A percentile compares a stretch with the other conserved stretches of the same genome.
These are phyloP conservation scores for Caranx ignobilis DNA, from an alignment of 2,113 vertebrate genomes.

Conservation along the genomic window DNA sequence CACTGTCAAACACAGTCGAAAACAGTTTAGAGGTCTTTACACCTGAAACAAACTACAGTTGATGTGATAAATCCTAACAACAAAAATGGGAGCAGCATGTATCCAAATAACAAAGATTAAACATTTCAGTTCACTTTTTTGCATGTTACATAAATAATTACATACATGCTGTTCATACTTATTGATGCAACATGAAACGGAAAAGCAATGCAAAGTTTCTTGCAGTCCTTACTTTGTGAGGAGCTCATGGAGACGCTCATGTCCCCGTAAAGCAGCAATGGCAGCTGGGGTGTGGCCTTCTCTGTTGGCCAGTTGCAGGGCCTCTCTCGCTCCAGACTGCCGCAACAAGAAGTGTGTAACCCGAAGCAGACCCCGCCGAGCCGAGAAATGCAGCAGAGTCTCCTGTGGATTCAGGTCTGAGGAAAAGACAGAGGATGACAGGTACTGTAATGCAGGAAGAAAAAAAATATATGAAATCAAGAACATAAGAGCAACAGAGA, in stretches of 20 bases:
- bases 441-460: constrained; percentile 8
- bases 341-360: constrained; percentile 90
- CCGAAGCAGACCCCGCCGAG: constrained; percentile 88
- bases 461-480: not conserved
- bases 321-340: constrained; percentile 89
- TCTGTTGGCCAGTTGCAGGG: constrained; percentile 89
- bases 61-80: not conserved
- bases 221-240: constrained; percentile 88
- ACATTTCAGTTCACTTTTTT: not conserved
- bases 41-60: too few species aligned
- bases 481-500: not conserved
- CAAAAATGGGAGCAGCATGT: too few species aligned
- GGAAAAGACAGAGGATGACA: constrained; percentile 14
- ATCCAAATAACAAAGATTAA: not conserved
- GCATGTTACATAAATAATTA: not conserved
- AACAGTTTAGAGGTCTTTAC: not conserved
- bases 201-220: not conserved
- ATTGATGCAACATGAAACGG: not conserved
- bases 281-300: constrained; percentile 90
- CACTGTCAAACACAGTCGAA: constrained; percentile 12
- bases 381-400: constrained; percentile 95
- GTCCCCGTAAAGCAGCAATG: constrained; percentile 88
- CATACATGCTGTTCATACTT: not conserved
- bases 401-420: constrained; percentile 90
- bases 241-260: constrained; percentile 85